phyloP scores from a whole-genome alignment of 2,888 invertebrate genomes.

The Meta bourneti region DNA sequence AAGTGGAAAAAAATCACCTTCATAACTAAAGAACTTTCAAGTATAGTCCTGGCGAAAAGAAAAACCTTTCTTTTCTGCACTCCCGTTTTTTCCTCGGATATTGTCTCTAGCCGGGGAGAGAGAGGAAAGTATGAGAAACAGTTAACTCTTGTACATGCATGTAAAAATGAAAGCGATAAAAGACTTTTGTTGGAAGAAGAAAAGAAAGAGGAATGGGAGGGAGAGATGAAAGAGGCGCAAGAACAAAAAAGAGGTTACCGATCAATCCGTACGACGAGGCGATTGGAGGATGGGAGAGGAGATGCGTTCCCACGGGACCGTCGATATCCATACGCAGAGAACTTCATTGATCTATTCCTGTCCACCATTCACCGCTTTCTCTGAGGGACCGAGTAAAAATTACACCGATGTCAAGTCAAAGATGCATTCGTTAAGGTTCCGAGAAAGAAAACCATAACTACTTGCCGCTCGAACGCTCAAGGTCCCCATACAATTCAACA shows the following conservation, averaged over 20 bases:
- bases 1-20: slow-evolving; percentile 21
- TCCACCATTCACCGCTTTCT: slow-evolving; percentile 30
- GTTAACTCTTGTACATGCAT: slow-evolving; percentile 72
- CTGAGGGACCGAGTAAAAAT: not conserved
- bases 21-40: slow-evolving; percentile 56
- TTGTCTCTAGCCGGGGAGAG: slow-evolving; percentile 30
- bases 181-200: slow-evolving; percentile 53
- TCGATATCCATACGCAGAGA: slow-evolving; percentile 70
- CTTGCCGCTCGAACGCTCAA: too few relatives aligned
- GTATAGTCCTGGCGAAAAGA: slow-evolving; percentile 15
- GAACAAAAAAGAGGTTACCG: slow-evolving; percentile 42
- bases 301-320: slow-evolving; percentile 58
- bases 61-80: slow-evolving; percentile 22
- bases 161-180: slow-evolving; percentile 66
- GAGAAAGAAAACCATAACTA: too few relatives aligned
- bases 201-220: slow-evolving; percentile 8
- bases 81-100: slow-evolving; percentile 33
- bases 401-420: not conserved
- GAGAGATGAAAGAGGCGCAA: not conserved
- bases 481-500: too few relatives aligned
- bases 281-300: slow-evolving; percentile 45
- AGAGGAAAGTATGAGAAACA: slow-evolving; percentile 42
- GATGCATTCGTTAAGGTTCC: too few relatives aligned
- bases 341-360: slow-evolving; percentile 67
- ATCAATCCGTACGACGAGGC: slow-evolving; percentile 56